These are phyloP conservation scores for Drosophila lowei DNA, from an alignment of 1,140 invertebrate genomes.

Conservation along the genomic window DNA sequence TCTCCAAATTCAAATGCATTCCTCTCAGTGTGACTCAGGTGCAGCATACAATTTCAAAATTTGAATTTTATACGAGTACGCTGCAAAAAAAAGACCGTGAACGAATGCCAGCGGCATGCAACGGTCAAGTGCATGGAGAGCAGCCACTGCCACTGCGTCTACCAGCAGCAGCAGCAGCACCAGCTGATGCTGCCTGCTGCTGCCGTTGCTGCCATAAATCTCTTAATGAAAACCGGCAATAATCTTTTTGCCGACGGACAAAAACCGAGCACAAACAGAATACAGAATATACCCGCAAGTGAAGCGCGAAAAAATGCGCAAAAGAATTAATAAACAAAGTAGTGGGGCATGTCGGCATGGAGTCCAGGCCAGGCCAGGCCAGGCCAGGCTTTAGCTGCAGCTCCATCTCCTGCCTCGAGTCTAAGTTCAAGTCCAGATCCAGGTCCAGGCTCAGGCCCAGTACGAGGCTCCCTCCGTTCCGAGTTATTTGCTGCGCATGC, in stretches of 20 bases:
- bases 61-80: conserved; percentile 48
- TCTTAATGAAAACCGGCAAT: conserved; percentile 82
- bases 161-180: not conserved
- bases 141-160: conserved; percentile 35
- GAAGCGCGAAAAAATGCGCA: conserved; percentile 80
- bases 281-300: conserved; percentile 26
- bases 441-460: conserved; percentile 25
- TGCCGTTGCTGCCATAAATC: conserved; percentile 67
- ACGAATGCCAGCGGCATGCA: conserved; percentile 59
- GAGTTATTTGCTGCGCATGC: conserved; percentile 78
- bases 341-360: conserved; percentile 72
- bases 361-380: too few species aligned
- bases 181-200: conserved; percentile 14
- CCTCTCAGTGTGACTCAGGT: conserved; percentile 37
- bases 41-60: conserved; percentile 74
- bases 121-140: conserved; percentile 71
- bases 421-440: conserved; percentile 29
- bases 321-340: conserved; percentile 82
- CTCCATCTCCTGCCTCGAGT: conserved; percentile 5
- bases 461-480: conserved; percentile 5
- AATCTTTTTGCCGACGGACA: conserved; percentile 71
- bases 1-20: not conserved
- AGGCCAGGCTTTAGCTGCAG: conserved; percentile 6
- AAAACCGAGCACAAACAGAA: conserved; percentile 20
- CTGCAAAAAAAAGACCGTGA: conserved; percentile 49